Base-by-base conservation (phyloP, 2,888 invertebrate genomes). In the Parapristionchus giblindavisi region DNA sequence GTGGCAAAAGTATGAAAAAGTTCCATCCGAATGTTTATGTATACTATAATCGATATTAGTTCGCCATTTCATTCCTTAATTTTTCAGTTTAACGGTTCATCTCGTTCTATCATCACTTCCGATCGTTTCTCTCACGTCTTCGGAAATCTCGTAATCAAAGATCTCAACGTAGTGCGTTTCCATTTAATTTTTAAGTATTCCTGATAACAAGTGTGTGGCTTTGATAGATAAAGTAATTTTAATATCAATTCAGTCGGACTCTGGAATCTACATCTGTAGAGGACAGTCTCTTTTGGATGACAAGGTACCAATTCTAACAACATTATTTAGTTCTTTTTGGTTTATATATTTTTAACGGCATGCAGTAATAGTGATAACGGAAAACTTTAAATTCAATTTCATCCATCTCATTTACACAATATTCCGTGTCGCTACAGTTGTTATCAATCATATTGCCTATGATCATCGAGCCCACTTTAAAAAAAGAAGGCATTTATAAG, bases 101-200 rank as follows among this genome's bases (percentile, higher is more conserved):
- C 36, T 63, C 14, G 34, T n/a, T n/a, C n/a, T n/a, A n/a, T n/a
- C n/a, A n/a, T n/a, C n/a, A n/a, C n/a, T n/a, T n/a, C 63, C n/a
- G n/a, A n/a, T 0, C 65, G 84, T 17, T 75, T 85, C 73, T 80
- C 81, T 38, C 85, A 85, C 54, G 75, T 85, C 38, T 85, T 84
- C 85, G 85, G 85, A 38, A 85, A 85, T 68, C 65, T 85, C 36
- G 74, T 76, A n/a, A 82, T 85, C 51, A 77, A 65, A 21, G 63
- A 65, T 21, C 63, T 65, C 43, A 27, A 65, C 76, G 17, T 34
- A 78, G 75, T 56, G 78, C 79, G 2, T 66, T 75, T 0, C 43
- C 21, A 36, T 40, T 43, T 68, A 51, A 54, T 43, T 66, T 5
- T 4, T 43, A n/a, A 38, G 21, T 6, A 36, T 43, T 24, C 3